These are phyloP conservation scores for Hippoglossus hippoglossus DNA, from an alignment of 2,797 vertebrate genomes.

Conservation along the genomic window DNA sequence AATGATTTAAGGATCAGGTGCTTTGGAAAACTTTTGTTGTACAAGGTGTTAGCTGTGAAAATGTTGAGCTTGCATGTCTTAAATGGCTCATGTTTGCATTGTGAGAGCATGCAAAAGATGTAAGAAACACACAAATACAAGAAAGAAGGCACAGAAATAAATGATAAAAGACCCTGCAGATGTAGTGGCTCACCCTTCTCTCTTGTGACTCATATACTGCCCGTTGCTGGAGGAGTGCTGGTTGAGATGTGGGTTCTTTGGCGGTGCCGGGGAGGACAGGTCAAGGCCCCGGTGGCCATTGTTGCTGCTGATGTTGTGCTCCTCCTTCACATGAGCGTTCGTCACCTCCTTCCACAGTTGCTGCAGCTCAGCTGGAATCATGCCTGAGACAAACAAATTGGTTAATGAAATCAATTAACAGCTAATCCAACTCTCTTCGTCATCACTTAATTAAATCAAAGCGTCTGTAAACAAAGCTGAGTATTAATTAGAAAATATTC, in stretches of 20 bases:
- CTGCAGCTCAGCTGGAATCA: conserved; percentile 99
- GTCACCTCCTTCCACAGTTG: conserved; percentile 99
- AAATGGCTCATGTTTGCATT: no score
- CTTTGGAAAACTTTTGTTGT: background rate
- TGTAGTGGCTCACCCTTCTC: conserved; percentile 89
- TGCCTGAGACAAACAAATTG: conserved; percentile 99
- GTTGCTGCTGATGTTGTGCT: conserved; percentile 88
- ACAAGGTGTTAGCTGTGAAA: background rate
- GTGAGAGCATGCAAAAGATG: no score
- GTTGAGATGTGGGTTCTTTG: conserved; percentile 94
- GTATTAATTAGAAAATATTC: conserved; percentile 88
- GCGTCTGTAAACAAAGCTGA: conserved; percentile 96
- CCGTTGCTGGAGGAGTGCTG: conserved; percentile 95
- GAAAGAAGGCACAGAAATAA: conserved; percentile 2
- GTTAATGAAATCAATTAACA: conserved; percentile 99
- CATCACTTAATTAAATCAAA: conserved; percentile 98
- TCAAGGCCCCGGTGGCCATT: conserved; percentile 96
- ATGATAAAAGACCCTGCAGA: background rate
- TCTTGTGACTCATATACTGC: conserved; percentile 95
- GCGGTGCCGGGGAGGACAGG: conserved; percentile 91
- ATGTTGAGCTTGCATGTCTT: background rate
- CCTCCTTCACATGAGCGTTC: conserved; percentile 91
- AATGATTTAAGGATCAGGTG: background rate
- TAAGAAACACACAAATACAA: background rate
- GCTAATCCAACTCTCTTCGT: conserved; percentile 96